Percentiles rank a stretch among this genome's conserved stretches.
phyloP scores from a whole-genome alignment of 30 jellyfish, hydroid and myxozoan species.

The Pseudorhiza aurosa region DNA sequence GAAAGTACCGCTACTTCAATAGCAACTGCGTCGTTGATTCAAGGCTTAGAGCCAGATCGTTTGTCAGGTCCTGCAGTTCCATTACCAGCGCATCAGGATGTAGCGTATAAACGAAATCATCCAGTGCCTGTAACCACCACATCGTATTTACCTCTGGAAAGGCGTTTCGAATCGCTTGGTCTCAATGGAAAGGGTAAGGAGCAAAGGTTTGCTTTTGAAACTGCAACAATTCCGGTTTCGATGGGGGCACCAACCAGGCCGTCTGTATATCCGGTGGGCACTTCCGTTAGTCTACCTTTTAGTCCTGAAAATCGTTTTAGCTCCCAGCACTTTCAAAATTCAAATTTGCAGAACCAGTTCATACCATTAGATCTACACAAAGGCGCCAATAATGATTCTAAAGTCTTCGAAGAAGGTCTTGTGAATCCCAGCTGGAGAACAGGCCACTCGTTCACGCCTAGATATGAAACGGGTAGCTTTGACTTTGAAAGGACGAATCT shows the following conservation, averaged over 20 bases:
- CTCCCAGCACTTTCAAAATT: neutral
- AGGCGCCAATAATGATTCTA: neutral
- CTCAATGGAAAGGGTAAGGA: neutral
- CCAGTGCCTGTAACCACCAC: neutral
- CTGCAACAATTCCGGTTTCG: neutral
- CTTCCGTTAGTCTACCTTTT: neutral
- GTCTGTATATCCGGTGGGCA: neutral
- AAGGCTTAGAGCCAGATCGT: slow-evolving; percentile 33
- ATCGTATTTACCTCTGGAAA: neutral
- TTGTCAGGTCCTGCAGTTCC: neutral
- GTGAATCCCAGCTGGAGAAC: neutral
- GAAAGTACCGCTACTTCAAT: neutral
- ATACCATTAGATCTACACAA: neutral
- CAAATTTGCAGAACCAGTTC: neutral
- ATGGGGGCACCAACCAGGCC: neutral
- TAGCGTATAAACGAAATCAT: neutral
- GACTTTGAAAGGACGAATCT: slow-evolving; percentile 15
- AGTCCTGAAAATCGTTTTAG: neutral
- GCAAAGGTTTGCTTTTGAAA: neutral
- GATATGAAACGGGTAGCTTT: neutral
- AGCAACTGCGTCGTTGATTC: slow-evolving; percentile 54
- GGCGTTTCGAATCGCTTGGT: neutral
- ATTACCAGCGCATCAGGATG: neutral
- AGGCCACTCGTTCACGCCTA: neutral
- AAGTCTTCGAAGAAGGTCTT: neutral